These are phyloP conservation scores for Urocyon cinereoargenteus DNA, from an alignment of 2,797 vertebrate species.

Conservation along the genomic window DNA sequence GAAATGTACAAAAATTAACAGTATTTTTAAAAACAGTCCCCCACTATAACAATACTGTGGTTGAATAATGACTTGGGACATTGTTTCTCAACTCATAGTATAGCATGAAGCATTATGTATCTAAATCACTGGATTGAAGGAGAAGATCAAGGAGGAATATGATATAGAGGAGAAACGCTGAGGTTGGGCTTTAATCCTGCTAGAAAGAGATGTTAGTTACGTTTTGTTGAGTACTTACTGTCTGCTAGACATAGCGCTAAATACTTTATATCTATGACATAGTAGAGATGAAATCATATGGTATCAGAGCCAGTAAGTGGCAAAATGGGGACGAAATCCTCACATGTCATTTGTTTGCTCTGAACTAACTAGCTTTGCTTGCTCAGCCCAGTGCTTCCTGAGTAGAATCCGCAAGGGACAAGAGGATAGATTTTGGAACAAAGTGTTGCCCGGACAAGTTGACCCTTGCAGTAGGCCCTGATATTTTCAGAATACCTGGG, in stretches of 20 bases:
- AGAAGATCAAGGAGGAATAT: neutral
- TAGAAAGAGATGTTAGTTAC: neutral
- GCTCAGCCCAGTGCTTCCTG: neutral
- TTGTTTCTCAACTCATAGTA: neutral
- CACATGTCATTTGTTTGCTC: neutral
- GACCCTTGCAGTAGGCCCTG: neutral
- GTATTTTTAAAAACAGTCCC: neutral
- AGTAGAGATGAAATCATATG: neutral
- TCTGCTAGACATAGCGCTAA: neutral
- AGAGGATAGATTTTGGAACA: neutral
- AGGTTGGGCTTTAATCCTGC: neutral
- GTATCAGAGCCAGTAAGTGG: neutral
- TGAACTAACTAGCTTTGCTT: neutral
- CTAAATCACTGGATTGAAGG: neutral
- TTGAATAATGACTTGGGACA: neutral
- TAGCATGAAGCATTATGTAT: neutral
- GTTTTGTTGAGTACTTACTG: neutral
- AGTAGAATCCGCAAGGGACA: neutral
- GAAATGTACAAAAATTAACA: conserved; percentile 36
- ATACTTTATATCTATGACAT: neutral
- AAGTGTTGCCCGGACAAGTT: neutral
- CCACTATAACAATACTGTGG: neutral
- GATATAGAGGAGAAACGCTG: neutral
- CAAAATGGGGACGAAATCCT: neutral
- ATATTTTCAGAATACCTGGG: neutral